A percentile compares a stretch with the other conserved stretches of the same genome.
These are phyloP conservation scores for Drosophila elegans DNA, from an alignment of 1,140 invertebrate species.

Conservation along the genomic window DNA sequence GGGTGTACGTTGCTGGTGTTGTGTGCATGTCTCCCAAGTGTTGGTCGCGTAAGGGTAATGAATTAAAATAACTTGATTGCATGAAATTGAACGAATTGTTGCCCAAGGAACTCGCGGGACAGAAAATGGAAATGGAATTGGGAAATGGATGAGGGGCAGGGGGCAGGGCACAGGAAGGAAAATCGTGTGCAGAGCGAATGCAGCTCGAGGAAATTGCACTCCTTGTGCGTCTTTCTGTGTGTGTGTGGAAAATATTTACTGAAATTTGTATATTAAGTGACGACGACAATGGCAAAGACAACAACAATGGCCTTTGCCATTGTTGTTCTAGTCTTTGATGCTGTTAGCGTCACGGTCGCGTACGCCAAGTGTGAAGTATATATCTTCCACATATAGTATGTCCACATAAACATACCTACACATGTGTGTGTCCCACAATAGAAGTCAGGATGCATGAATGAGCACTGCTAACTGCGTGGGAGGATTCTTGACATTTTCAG, in stretches of 20 bases:
- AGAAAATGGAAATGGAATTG: conserved; percentile 45
- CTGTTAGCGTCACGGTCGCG: conserved; percentile 57
- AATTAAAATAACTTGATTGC: conserved; percentile 84
- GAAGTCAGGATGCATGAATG: conserved; percentile 73
- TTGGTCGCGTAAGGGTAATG: conserved; percentile 82
- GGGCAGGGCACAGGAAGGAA: not conserved
- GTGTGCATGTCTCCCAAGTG: conserved; percentile 73
- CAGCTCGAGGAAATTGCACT: conserved; percentile 50
- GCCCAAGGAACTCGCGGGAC: conserved; percentile 43
- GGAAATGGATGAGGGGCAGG: conserved; percentile 11
- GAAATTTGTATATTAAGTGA: conserved; percentile 83
- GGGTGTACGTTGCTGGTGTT: conserved; percentile 38
- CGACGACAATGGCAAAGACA: conserved; percentile 59
- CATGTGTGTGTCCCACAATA: conserved; percentile 44
- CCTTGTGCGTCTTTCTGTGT: conserved; percentile 17
- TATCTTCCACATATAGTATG: conserved; percentile 11
- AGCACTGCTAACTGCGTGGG: conserved; percentile 61
- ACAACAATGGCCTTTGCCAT: conserved; percentile 35
- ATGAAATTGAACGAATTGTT: conserved; percentile 82
- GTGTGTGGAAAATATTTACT: conserved; percentile 74
- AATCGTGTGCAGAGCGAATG: conserved; percentile 31
- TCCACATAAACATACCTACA: not conserved
- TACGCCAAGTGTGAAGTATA: conserved; percentile 39
- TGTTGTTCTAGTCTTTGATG: conserved; percentile 51
- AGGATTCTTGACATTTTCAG: conserved; percentile 18